Evolutionary conservation across 1,140 invertebrate genomes (phyloP), one percentile per base, ranked within the genome.

Genomic region (Brachionus sp.): DNA sequence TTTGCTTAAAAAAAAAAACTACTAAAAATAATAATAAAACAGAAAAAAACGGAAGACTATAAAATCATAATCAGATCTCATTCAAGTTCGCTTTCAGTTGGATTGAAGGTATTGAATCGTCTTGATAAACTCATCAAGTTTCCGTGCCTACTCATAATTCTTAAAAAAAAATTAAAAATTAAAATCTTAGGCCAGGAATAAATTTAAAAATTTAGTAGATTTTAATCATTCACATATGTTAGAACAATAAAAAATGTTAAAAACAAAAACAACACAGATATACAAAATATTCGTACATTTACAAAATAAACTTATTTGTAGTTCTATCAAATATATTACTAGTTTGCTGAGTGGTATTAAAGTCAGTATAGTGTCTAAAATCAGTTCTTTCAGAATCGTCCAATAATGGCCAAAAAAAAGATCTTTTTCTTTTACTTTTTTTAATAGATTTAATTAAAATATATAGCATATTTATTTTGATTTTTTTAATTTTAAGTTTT

Each of bases 81-180:
- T 75, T 75, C 70, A 46, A 19, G 42, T n/a, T 75, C 70, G 10
- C 44, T 75, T 25, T 44, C 7, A 12, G 2, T 50, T 25, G 70
- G 70, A 33, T 46, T 75, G 23, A 75, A 75, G 7, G 70, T 46
- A 46, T 80, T 80, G 39, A 80, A 80, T 19, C 62, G 19, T 62
- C 39, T 80, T 42, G 77, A 42, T 37, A 80, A 62, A 62, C 12
- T 80, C 77, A 80, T 80, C 50, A 80, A 37, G 57, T 57, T 80
- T 10, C 46, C 46, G 33, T 80, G 77, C 29, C 57, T 80, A 37
- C 35, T 66, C 33, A 80, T 62, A 35, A 80, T 62, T 37, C 77
- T 80, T 35, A 12, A 44, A 46, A 77, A 50, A 13, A 44, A 25
- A 78, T 29, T 23, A 25, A 57, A 53, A 53, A 29, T 29, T 29